Evolutionary conservation across 2,888 invertebrate genomes (phyloP).

Genomic region (Barypeithes pellucidus): DNA sequence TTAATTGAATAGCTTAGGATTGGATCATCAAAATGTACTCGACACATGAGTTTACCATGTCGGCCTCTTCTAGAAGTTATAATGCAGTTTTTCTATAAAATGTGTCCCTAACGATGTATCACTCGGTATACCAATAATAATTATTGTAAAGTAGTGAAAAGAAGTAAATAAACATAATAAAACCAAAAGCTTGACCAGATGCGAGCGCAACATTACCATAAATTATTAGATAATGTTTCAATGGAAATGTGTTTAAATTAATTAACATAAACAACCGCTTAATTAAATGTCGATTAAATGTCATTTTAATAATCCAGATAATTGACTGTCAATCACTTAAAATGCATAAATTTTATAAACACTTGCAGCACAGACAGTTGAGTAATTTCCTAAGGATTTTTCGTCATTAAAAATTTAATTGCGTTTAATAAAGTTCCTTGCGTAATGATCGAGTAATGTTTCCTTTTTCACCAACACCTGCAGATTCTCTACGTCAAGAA

Average conservation of each 20-base stretch:
- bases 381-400: slow-evolving; percentile 20
- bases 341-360: slow-evolving; percentile 29
- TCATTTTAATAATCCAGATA: slow-evolving; percentile 46
- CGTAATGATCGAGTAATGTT: not conserved
- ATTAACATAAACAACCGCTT: slow-evolving; percentile 50
- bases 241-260: slow-evolving; percentile 43
- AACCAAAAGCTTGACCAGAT: slow-evolving; percentile 34
- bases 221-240: slow-evolving; percentile 44
- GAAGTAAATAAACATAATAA: slow-evolving; percentile 39
- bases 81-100: no score
- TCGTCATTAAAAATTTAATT: slow-evolving; percentile 20
- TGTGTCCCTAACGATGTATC: no score
- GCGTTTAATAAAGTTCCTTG: slow-evolving; percentile 8
- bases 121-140: no score
- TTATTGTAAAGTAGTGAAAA: slow-evolving; percentile 1
- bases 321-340: slow-evolving; percentile 44
- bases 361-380: slow-evolving; percentile 16
- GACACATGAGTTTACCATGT: no score
- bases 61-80: no score
- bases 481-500: not conserved
- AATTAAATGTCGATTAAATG: slow-evolving; percentile 49
- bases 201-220: slow-evolving; percentile 39
- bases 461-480: not conserved
- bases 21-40: no score
- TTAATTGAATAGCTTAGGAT: no score